Percentiles rank a stretch among this genome's conserved stretches.
phyloP scores from a whole-genome alignment of 2,797 vertebrate genomes.

The Microcaecilia unicolor region DNA sequence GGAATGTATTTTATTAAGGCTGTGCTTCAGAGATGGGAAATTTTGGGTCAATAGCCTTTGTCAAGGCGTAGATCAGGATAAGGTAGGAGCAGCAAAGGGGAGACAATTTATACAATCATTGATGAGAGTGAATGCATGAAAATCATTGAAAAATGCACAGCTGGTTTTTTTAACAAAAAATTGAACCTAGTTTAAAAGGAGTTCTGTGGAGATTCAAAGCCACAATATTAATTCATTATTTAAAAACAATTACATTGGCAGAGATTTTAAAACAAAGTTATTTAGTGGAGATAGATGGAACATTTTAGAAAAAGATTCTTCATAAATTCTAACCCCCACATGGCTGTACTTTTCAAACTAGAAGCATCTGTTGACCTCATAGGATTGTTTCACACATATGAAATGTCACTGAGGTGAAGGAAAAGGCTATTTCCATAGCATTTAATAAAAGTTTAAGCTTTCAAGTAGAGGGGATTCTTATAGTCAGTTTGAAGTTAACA shows the following conservation, averaged over 20 bases:
- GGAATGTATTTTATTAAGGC: conserved; percentile 59
- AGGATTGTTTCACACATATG: conserved; percentile 53
- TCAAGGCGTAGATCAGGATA: conserved; percentile 51
- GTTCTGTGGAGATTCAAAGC: conserved; percentile 38
- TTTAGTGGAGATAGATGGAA: conserved; percentile 47
- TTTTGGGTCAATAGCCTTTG: conserved; percentile 52
- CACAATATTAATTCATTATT: conserved; percentile 49
- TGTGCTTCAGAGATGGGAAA: conserved; percentile 63
- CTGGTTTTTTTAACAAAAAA: conserved; percentile 43
- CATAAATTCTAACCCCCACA: conserved; percentile 48
- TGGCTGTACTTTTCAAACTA: conserved; percentile 50
- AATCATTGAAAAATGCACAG: conserved; percentile 50
- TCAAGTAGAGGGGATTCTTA: conserved; percentile 54
- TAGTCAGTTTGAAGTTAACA: conserved; percentile 42
- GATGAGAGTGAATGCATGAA: conserved; percentile 63
- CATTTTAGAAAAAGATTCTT: conserved; percentile 53
- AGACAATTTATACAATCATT: conserved; percentile 48
- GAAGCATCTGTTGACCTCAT: conserved; percentile 55
- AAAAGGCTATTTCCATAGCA: conserved; percentile 56
- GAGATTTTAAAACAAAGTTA: conserved; percentile 47
- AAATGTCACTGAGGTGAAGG: conserved; percentile 50
- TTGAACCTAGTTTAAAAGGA: conserved; percentile 36
- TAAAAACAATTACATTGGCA: conserved; percentile 43
- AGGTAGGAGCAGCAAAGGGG: conserved; percentile 53
- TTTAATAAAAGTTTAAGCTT: conserved; percentile 44